These are phyloP conservation scores for Megaleporinus macrocephalus DNA, from an alignment of 2,113 vertebrate species.

Conservation along the genomic window DNA sequence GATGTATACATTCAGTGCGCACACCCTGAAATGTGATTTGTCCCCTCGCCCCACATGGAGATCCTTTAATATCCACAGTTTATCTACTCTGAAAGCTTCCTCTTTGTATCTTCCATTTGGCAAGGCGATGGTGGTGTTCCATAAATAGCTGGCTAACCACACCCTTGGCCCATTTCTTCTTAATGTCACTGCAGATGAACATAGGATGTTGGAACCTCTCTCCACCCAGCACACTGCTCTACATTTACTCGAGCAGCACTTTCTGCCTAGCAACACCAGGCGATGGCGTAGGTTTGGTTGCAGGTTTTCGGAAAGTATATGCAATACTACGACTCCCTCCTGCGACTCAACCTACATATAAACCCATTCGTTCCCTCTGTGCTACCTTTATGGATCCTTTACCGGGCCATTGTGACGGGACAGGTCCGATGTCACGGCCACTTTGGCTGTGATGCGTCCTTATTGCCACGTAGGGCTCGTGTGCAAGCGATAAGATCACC, in stretches of 20 bases:
- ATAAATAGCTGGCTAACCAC: constrained; percentile 64
- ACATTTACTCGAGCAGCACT: not conserved
- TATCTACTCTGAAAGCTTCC: not conserved
- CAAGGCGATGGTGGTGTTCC: constrained; percentile 54
- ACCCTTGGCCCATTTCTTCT: constrained; percentile 60
- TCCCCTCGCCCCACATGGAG: not conserved
- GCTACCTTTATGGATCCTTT: not conserved
- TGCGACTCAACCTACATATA: constrained; percentile 9
- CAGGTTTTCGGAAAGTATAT: not conserved
- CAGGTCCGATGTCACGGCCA: constrained; percentile 39
- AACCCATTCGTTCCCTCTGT: not conserved
- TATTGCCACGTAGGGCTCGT: constrained; percentile 68
- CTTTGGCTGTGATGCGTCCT: constrained; percentile 67
- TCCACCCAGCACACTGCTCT: constrained; percentile 65
- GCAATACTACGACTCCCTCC: constrained; percentile 47
- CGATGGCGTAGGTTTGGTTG: constrained; percentile 18
- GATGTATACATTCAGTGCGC: not conserved
- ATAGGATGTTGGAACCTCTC: constrained; percentile 63
- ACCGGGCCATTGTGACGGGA: not conserved
- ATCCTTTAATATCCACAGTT: constrained; percentile 6
- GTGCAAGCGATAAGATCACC: constrained; percentile 58
- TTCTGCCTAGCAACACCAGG: constrained; percentile 79
- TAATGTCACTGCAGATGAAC: constrained; percentile 59
- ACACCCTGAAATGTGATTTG: constrained; percentile 35
- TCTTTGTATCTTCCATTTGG: constrained; percentile 23